Evolutionary conservation across 2,113 vertebrate genomes (phyloP).

Genomic region (Chionis minor): DNA sequence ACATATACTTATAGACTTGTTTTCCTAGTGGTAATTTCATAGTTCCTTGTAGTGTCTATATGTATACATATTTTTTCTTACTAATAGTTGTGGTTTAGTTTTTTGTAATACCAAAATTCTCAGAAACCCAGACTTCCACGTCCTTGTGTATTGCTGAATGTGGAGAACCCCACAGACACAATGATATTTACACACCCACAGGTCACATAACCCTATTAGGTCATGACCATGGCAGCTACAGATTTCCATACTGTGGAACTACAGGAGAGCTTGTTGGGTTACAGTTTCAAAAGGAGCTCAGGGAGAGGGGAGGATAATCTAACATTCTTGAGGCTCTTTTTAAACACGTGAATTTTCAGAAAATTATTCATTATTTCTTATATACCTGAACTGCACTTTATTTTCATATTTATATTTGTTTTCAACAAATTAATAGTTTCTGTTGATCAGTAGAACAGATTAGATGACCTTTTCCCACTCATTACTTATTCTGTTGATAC

Average conservation of each 20-base stretch:
- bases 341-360: background rate
- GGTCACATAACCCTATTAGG: background rate
- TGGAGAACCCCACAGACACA: background rate
- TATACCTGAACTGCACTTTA: background rate
- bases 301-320: background rate
- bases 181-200: background rate
- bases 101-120: background rate
- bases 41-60: too few relatives aligned
- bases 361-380: conserved; percentile 2
- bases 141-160: background rate
- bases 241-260: background rate
- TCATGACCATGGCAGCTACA: background rate
- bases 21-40: background rate
- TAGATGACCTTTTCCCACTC: background rate
- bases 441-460: background rate
- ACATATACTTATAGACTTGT: background rate
- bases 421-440: background rate
- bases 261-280: background rate
- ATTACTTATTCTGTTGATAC: background rate
- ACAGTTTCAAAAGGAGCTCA: too few relatives aligned
- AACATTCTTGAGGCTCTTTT: background rate
- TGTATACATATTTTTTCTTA: background rate
- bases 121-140: background rate
- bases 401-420: background rate
- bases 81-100: background rate